Conservation (phyloP, 1,140 invertebrate species). For the Caenorhabditis latens region DNA sequence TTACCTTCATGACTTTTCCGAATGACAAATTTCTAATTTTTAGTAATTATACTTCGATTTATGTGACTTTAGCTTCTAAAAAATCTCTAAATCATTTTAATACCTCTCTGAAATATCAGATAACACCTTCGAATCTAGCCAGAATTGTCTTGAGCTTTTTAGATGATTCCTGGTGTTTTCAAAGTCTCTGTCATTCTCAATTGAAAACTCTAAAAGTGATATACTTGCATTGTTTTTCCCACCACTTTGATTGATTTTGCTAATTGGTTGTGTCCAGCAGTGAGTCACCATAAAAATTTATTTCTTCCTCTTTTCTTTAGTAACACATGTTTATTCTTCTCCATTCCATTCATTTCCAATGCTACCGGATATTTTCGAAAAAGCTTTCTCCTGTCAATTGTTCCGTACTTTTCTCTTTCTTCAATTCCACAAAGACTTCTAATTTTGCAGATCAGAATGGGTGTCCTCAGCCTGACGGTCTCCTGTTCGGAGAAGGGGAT, state of each 20-base stretch:
- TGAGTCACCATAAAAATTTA: not conserved
- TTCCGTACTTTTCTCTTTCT: not conserved
- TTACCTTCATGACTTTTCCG: too few relatives aligned
- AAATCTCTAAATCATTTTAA: too few relatives aligned
- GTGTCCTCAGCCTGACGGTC: conserved; percentile 89
- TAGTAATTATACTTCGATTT: too few relatives aligned
- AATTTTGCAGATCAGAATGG: conserved; percentile 68
- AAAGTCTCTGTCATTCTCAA: too few relatives aligned
- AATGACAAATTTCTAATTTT: too few relatives aligned
- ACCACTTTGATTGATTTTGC: not conserved
- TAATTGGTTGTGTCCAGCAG: not conserved
- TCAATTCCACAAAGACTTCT: not conserved
- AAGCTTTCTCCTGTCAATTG: not conserved
- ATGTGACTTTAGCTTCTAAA: too few relatives aligned
- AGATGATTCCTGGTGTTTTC: too few relatives aligned
- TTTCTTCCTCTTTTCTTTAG: not conserved
- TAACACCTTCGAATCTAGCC: too few relatives aligned
- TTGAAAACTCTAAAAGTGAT: too few relatives aligned
- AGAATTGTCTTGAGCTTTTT: too few relatives aligned
- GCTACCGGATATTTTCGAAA: not conserved
- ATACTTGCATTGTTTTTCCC: too few relatives aligned
- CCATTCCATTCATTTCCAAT: not conserved
- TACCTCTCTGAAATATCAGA: too few relatives aligned
- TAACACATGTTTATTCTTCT: not conserved
- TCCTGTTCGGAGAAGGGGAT: conserved; percentile 91